Conservation (phyloP, 2,113 vertebrate species). For the Nesogale talazaci region DNA sequence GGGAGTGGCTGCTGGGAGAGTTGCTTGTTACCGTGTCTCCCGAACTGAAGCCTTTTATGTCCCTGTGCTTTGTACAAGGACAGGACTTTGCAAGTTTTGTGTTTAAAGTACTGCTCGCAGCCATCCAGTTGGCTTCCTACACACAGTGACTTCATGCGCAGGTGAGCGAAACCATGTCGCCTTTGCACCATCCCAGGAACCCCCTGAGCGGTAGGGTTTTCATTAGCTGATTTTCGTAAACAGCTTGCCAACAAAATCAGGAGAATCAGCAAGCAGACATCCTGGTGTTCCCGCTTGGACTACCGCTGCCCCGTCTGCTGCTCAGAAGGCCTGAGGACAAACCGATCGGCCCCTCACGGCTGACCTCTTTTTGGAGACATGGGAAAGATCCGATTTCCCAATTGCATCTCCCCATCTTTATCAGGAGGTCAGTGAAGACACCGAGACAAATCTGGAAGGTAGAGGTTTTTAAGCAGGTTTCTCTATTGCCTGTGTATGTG, state of each 20-base stretch:
- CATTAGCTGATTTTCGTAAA: background rate
- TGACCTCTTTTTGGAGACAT: conserved; percentile 35
- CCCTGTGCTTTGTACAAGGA: background rate
- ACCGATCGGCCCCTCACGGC: background rate
- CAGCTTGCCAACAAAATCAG: background rate
- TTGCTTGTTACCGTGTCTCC: background rate
- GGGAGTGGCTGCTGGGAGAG: background rate
- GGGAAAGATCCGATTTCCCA: conserved; percentile 42
- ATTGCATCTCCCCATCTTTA: background rate
- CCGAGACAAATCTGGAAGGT: background rate
- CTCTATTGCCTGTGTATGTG: background rate
- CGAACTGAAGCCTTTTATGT: conserved; percentile 23
- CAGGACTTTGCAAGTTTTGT: conserved; percentile 32
- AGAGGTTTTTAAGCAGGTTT: background rate
- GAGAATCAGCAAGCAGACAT: background rate
- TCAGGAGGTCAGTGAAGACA: background rate
- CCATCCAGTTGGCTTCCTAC: background rate
- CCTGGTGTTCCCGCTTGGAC: background rate
- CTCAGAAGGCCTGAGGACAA: background rate
- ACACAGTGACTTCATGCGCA: background rate
- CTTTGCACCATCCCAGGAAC: background rate
- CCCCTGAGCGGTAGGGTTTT: background rate
- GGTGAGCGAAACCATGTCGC: background rate
- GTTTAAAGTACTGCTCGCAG: background rate
- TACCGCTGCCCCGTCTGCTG: background rate